phyloP scores from a whole-genome alignment of 2,888 invertebrate genomes.

The Salticus scenicus region DNA sequence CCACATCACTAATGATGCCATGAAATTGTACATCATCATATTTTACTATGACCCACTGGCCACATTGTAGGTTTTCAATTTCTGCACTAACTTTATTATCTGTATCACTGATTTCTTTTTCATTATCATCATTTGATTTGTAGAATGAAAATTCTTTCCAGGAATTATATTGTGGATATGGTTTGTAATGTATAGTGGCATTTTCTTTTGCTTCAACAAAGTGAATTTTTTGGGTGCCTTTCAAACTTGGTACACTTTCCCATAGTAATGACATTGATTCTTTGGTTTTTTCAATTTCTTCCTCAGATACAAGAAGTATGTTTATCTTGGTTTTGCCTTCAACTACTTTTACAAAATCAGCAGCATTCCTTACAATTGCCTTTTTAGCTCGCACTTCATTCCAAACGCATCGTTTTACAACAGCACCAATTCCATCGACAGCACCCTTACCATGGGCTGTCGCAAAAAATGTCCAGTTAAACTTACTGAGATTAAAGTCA shows the following conservation, averaged over 20 bases:
- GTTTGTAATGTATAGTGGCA: neutral
- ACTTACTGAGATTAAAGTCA: neutral
- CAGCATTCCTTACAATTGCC: slow-evolving; percentile 2
- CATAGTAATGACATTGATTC: too few relatives aligned
- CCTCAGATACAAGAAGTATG: neutral
- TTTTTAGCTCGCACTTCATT: slow-evolving; percentile 3
- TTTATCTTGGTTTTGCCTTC: neutral
- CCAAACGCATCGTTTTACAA: neutral
- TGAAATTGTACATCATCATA: neutral
- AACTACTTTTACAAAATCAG: neutral
- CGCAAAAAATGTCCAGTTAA: neutral
- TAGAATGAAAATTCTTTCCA: neutral
- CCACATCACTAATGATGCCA: neutral
- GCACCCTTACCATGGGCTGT: slow-evolving; percentile 5
- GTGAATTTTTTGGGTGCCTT: slow-evolving; percentile 2
- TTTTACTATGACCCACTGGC: neutral
- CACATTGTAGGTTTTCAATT: neutral
- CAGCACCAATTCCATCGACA: slow-evolving; percentile 18
- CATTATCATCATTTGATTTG: neutral
- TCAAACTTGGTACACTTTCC: neutral
- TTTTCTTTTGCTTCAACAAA: neutral
- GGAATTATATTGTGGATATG: neutral
- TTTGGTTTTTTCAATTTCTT: neutral
- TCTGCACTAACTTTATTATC: neutral
- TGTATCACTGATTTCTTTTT: neutral